Evolutionary conservation across 2,113 vertebrate genomes (phyloP).

Genomic region (Oncorhynchus gorbuscha): DNA sequence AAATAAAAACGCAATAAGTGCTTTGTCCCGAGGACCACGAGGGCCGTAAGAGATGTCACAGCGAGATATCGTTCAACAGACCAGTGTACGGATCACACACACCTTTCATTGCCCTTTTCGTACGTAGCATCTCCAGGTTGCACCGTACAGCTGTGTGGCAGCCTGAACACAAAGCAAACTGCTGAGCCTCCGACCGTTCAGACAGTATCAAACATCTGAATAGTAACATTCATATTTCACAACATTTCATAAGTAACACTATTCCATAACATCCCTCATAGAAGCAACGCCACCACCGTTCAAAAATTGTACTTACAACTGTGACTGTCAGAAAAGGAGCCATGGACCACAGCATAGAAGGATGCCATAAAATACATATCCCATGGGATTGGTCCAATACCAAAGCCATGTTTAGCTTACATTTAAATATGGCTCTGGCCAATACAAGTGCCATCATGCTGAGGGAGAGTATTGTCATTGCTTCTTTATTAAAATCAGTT

Average conservation of each 20-base stretch:
- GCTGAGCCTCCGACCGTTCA: conserved; percentile 29
- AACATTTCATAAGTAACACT: conserved; percentile 29
- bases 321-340: neutral
- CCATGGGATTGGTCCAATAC: neutral
- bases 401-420: neutral
- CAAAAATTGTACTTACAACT: conserved; percentile 43
- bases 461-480: conserved; percentile 18
- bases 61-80: conserved; percentile 45
- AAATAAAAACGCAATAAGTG: conserved; percentile 65
- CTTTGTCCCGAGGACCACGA: conserved; percentile 53
- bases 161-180: conserved; percentile 51
- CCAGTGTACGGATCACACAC: conserved; percentile 18
- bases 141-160: conserved; percentile 47
- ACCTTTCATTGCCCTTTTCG: neutral
- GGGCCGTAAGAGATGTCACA: conserved; percentile 39
- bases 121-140: conserved; percentile 15
- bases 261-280: conserved; percentile 64
- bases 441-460: conserved; percentile 51
- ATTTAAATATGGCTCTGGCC: neutral
- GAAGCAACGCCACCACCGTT: conserved; percentile 37
- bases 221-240: conserved; percentile 38
- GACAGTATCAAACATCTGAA: conserved; percentile 60
- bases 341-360: neutral
- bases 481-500: neutral
- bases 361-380: conserved; percentile 33